Conservation (phyloP, 2,888 invertebrate genomes). For the Parnassius mnemosyne region DNA sequence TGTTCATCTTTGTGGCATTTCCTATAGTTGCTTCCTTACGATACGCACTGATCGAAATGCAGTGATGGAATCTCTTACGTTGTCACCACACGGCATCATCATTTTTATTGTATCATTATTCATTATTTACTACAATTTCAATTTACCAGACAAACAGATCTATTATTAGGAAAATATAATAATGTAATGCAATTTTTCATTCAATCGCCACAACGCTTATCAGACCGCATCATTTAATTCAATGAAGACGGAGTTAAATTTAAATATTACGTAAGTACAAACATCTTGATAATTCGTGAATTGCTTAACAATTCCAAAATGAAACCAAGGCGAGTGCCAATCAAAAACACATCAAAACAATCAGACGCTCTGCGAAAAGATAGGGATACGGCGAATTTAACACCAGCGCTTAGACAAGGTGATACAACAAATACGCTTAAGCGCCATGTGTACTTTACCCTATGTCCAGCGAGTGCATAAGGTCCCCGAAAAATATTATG, state of each 20-base stretch:
- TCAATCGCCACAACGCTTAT: conserved; percentile 3
- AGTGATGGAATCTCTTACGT: too few relatives aligned
- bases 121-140: too few relatives aligned
- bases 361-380: conserved; percentile 33
- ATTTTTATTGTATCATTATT: too few relatives aligned
- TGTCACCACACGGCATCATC: too few relatives aligned
- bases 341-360: conserved; percentile 59
- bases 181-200: not conserved
- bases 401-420: conserved; percentile 50
- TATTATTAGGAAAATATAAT: too few relatives aligned
- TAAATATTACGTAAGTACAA: conserved; percentile 6
- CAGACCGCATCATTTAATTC: not conserved
- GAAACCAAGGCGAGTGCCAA: conserved; percentile 51
- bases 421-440: conserved; percentile 48
- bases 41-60: too few relatives aligned
- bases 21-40: too few relatives aligned
- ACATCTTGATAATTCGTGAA: conserved; percentile 6
- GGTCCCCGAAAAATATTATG: conserved; percentile 3
- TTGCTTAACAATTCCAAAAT: conserved; percentile 24
- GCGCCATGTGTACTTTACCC: conserved; percentile 24
- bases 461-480: conserved; percentile 1
- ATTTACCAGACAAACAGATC: too few relatives aligned
- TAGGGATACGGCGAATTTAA: conserved; percentile 55
- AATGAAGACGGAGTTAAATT: conserved; percentile 1
- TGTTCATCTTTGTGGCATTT: too few relatives aligned